These are phyloP conservation scores for Wasmannia auropunctata DNA, from an alignment of 1,140 invertebrate species.

Conservation along the genomic window DNA sequence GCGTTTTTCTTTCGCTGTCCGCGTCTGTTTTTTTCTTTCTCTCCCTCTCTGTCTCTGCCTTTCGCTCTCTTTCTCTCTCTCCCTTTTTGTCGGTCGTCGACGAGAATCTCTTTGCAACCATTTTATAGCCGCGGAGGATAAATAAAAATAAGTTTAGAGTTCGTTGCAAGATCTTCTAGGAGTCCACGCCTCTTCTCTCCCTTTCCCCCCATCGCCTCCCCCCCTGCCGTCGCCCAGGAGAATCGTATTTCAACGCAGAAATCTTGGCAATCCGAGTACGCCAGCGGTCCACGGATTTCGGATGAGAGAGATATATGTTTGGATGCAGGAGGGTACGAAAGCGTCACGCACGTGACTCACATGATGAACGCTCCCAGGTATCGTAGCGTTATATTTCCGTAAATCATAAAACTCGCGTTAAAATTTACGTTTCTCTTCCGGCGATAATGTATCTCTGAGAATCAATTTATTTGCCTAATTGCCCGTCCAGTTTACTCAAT, in stretches of 20 bases:
- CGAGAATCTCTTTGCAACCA: constrained; percentile 40
- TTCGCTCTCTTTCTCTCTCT: not conserved
- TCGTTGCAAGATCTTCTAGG: constrained; percentile 21
- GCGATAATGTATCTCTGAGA: not conserved
- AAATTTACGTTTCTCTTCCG: not conserved
- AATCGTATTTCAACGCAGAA: constrained; percentile 57
- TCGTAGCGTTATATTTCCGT: constrained; percentile 20
- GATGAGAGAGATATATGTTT: constrained; percentile 57
- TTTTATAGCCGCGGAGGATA: constrained; percentile 54
- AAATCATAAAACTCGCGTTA: constrained; percentile 21
- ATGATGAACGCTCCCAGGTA: constrained; percentile 18
- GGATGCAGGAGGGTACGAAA: constrained; percentile 24
- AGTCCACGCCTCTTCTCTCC: constrained; percentile 2
- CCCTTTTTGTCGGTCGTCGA: constrained; percentile 4
- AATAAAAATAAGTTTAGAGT: constrained; percentile 59
- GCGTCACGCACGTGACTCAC: constrained; percentile 48
- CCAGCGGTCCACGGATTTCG: constrained; percentile 53
- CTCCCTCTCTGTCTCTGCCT: not conserved
- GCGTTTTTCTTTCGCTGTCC: not conserved
- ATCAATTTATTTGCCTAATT: not conserved
- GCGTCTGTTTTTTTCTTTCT: not conserved
- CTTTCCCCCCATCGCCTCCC: not conserved
- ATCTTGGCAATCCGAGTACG: constrained; percentile 47
- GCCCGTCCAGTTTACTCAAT: not conserved
- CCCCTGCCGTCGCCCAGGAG: constrained; percentile 16